A percentile compares a stretch with the other conserved stretches of the same genome.
Evolutionary conservation across 2,888 invertebrate species (phyloP).

Genomic region (Dryocosmus kuriphilus): DNA sequence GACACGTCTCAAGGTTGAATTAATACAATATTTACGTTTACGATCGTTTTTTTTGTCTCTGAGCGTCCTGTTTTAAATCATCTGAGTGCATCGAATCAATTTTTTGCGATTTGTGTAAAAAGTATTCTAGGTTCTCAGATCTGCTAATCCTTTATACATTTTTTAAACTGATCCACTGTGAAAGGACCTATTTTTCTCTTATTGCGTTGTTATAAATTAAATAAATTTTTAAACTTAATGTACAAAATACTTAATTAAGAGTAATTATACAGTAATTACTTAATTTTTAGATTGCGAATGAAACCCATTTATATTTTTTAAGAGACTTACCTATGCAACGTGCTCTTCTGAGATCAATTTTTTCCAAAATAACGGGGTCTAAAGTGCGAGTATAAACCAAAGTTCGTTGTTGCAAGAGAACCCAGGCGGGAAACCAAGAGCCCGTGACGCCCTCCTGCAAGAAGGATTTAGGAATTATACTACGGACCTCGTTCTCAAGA

Average conservation of each 20-base stretch:
- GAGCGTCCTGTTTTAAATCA: not conserved
- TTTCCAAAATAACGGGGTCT: conserved; percentile 80
- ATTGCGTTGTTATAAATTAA: too few species aligned
- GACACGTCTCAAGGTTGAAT: conserved; percentile 13
- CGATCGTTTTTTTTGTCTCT: not conserved
- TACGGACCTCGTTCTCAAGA: too few species aligned
- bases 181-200: not conserved
- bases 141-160: not conserved
- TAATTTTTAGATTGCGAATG: not conserved
- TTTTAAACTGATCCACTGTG: not conserved
- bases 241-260: too few species aligned
- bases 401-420: conserved; percentile 84
- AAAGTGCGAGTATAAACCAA: conserved; percentile 80
- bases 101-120: not conserved
- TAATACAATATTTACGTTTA: conserved; percentile 7
- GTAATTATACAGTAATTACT: too few species aligned
- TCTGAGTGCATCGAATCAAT: not conserved
- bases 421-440: conserved; percentile 89
- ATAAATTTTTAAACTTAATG: too few species aligned
- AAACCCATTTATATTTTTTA: not conserved
- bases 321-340: conserved; percentile 84
- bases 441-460: conserved; percentile 85
- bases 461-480: conserved; percentile 38
- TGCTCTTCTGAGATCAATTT: conserved; percentile 89
- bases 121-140: not conserved